phyloP scores from a whole-genome alignment of 2,888 invertebrate species.

The Hypomecis atomaria region DNA sequence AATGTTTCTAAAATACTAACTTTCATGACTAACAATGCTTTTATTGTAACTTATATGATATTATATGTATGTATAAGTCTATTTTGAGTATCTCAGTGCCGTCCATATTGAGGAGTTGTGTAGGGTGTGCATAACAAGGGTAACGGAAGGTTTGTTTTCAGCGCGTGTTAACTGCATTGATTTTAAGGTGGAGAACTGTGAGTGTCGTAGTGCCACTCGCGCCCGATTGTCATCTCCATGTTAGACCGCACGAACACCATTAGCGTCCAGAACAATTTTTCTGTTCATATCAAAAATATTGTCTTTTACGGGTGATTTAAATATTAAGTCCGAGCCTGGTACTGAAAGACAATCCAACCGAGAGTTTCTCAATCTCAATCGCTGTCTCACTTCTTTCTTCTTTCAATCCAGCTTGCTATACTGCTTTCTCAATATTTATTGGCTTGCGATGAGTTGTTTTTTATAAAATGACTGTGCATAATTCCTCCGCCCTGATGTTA shows the following conservation, averaged over 20 bases:
- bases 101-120: conserved; percentile 26
- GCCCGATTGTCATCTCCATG: conserved; percentile 77
- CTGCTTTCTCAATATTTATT: conserved; percentile 32
- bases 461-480: conserved; percentile 46
- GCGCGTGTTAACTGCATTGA: conserved; percentile 86
- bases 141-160: conserved; percentile 83
- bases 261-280: conserved; percentile 63
- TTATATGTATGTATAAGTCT: conserved; percentile 30
- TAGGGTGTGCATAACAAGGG: conserved; percentile 72
- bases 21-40: conserved; percentile 39
- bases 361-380: conserved; percentile 6
- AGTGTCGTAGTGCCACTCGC: conserved; percentile 82
- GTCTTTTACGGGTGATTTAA: neutral
- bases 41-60: conserved; percentile 33
- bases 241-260: conserved; percentile 74
- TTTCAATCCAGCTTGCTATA: conserved; percentile 34
- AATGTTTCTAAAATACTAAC: conserved; percentile 41
- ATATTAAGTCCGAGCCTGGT: neutral
- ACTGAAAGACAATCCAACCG: conserved; percentile 1
- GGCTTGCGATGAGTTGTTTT: conserved; percentile 17
- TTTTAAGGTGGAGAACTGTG: conserved; percentile 86
- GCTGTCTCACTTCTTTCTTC: conserved; percentile 19
- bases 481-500: conserved; percentile 58
- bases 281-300: conserved; percentile 33
- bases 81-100: conserved; percentile 26